Evolutionary conservation across 64 coral and sea anemone genomes (phyloP).

Genomic region (Orbicella faveolata): DNA sequence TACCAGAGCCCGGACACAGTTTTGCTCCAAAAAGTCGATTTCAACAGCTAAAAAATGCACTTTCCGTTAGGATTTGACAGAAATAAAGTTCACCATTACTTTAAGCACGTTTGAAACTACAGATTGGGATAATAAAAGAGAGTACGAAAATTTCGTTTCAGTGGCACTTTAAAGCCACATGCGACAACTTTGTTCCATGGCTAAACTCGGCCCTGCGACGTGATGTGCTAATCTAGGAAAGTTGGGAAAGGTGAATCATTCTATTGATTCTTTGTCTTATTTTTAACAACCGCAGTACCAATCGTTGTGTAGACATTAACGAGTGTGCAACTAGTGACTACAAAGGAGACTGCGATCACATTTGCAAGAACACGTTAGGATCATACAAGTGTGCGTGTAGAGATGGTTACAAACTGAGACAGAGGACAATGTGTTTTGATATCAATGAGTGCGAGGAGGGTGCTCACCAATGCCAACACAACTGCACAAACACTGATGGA

Average conservation of each 20-base stretch:
- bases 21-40: no score
- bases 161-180: no score
- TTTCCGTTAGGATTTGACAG: no score
- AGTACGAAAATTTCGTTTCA: no score
- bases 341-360: slow-evolving; percentile 71
- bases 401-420: slow-evolving; percentile 53
- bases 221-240: no score
- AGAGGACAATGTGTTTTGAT: slow-evolving; percentile 45
- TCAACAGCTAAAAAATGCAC: no score
- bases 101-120: no score
- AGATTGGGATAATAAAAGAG: no score
- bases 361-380: slow-evolving; percentile 68
- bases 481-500: slow-evolving; percentile 76
- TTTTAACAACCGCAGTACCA: slow-evolving; percentile 14
- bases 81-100: no score
- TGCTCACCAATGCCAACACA: slow-evolving; percentile 62
- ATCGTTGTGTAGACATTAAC: slow-evolving; percentile 64
- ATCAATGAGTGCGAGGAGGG: slow-evolving; percentile 63
- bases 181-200: no score
- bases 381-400: slow-evolving; percentile 71
- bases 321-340: slow-evolving; percentile 63
- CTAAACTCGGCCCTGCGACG: no score
- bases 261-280: not conserved
- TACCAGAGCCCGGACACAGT: no score
- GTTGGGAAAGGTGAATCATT: not conserved